Conservation (phyloP, 1,140 invertebrate genomes). For the Hylaeus anthracinus region DNA sequence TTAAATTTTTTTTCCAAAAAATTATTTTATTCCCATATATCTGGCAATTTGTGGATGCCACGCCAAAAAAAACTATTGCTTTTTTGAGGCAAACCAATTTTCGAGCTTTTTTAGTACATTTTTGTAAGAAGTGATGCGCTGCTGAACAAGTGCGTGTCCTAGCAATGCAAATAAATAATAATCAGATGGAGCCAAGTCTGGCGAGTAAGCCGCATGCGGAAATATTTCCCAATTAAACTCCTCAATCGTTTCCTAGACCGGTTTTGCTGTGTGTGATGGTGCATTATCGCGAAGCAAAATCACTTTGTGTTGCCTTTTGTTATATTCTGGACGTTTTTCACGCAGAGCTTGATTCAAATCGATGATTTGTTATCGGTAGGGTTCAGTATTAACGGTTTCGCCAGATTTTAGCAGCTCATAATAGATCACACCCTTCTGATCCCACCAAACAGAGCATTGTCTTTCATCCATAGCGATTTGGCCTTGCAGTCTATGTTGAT, state of each 20-base stretch:
- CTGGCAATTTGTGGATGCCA: too few relatives aligned
- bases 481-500: conserved; percentile 35
- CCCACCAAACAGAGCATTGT: conserved; percentile 40
- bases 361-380: conserved; percentile 32
- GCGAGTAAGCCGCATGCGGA: conserved; percentile 33
- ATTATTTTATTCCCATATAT: too few relatives aligned
- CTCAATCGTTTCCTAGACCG: conserved; percentile 24
- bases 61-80: too few relatives aligned
- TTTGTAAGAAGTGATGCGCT: background rate
- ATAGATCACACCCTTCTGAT: conserved; percentile 47
- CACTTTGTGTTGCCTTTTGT: conserved; percentile 21
- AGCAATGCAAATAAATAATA: conserved; percentile 28
- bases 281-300: conserved; percentile 42
- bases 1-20: too few relatives aligned
- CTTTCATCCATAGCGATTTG: conserved; percentile 36
- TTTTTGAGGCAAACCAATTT: too few relatives aligned
- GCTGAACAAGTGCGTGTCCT: background rate
- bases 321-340: conserved; percentile 41
- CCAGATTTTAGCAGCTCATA: conserved; percentile 50
- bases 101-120: too few relatives aligned
- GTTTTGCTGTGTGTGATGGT: conserved; percentile 42
- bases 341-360: conserved; percentile 33
- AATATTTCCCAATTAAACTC: conserved; percentile 40
- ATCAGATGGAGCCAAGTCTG: conserved; percentile 42
- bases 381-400: conserved; percentile 22